Evolutionary conservation across 2,113 vertebrate species (phyloP), one percentile per base, ranked within the genome.

Genomic region (Phaethornis superciliosus): DNA sequence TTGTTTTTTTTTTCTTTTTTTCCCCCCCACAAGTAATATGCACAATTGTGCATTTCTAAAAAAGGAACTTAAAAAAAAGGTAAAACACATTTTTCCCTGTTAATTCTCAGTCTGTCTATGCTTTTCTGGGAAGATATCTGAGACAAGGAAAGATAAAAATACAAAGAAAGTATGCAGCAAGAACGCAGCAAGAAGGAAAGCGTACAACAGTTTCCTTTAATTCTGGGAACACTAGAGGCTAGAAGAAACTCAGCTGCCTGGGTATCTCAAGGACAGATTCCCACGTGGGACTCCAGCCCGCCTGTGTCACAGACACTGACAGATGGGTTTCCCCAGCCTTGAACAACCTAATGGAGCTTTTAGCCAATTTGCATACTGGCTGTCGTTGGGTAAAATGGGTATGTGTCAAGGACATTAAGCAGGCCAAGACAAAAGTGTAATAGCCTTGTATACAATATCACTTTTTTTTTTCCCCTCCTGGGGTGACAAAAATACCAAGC

Each of bases 311-410:
- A 96, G 96, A 97, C 96, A 93, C 94, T 97, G 98, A 97, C 97
- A 98, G 98, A 98, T 98, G 97, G 97, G 96, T 95, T 97, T 97
- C 94, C 95, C 97, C 96, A 97, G 96, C 96, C 96, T 97, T 92
- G 85, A 97, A 97, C 90, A 97, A 97, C 92, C 97, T 97, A 98
- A 98, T 97, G 97, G 97, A 98, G 97, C 97, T 98, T 98, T 97
- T 77, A 96, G 90, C 74, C 85, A 94, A 98, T 98, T 97, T 98
- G 96, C 98, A 97, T 97, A 97, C 93, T 95, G 91, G 93, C 96
- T 97, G 94, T 97, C 68, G 51, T 91, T 94, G 93, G 91, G 94
- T 89, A 93, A 94, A 97, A 97, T 94, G 96, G 95, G 96, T 95
- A 94, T 89, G 85, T 96, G 95, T 98, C 97, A 98, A 98, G 97